Base-by-base conservation (phyloP, 1,140 invertebrate genomes). In the Lucilia sericata region DNA sequence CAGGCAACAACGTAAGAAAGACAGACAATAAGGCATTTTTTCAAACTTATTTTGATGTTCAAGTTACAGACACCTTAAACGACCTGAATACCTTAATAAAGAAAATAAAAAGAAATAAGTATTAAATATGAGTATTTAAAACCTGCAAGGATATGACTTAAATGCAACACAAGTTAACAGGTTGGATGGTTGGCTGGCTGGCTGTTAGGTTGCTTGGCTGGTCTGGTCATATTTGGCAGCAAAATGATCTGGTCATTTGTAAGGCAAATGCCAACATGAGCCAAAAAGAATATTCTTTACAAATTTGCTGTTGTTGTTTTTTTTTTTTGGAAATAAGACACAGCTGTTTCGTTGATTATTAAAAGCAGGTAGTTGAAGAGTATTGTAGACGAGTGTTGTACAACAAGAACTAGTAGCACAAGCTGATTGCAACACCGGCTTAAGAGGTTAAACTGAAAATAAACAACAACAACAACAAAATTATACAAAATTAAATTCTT, bases 341-440 rank as follows among this genome's bases (percentile, higher is more conserved):
- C 60, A 70, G 60, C 60, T 70, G 60, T 70, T 70, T 70, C 19
- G n/a, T 21, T 70, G 60, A 70, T 70, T 70, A 21, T 70, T 70
- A 21, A 21, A 70, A 21, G 60, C 60, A 70, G 60, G 60, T 70
- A 70, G 60, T 70, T 70, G n/a, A 60, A 70, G 10, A 21, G 10
- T 21, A 70, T 70, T 19, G 3, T 21, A 70, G 19, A 21, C 60
- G 60, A 17, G 60, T 70, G 60, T 70, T 21, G 19, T 70, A 19
- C 60, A 70, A 70, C 60, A 70, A 70, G 60, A 70, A 70, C 60
- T 70, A 70, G 60, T 70, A 70, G 60, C 60, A 70, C 60, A 70
- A 70, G 60, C 60, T 70, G 60, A 70, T 70, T 70, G 60, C 60
- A 70, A 70, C 60, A 70, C 19, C n/a, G 49, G 49, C 60, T 70